Base-by-base conservation (phyloP, 2,888 invertebrate genomes). In the Osmoderma eremita region DNA sequence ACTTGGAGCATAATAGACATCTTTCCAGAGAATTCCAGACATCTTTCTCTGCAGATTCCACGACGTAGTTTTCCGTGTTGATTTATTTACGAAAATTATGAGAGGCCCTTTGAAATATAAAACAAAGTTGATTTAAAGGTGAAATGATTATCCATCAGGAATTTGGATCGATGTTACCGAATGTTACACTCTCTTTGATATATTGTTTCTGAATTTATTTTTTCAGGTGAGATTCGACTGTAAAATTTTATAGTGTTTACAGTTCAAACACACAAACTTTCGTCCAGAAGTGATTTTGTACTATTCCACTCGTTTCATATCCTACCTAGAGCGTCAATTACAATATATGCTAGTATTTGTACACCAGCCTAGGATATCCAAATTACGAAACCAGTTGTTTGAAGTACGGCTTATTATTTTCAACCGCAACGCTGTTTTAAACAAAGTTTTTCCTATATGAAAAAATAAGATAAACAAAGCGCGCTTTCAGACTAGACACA, bases 181-280 rank as follows among this genome's bases (percentile, higher is more conserved):
- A 66, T 61, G 58, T 66, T 66, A 66, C 58, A 50, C 58, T 51
- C 62, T 50, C 58, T 67, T 67, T 67, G 62, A 63, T 63, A 62
- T 67, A 67, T 67, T 67, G 67, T 67, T 63, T 54, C 62, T 63
- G 48, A 63, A 63, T 62, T 67, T 67, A 62, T 67, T 62, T 67
- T 67, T 62, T 67, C 62, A 63, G 62, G 67, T 63, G 67, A 63
- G 62, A 54, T 61, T 45, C 45, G 58, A 67, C 67, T 62, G 58
- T 66, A 66, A 66, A 66, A 58, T 66, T 66, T 66, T 66, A 66
- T 58, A 58, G 65, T 61, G 65, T 66, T 66, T 66, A 66, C 58
- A 51, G 45, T 61, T 61, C 58, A 61, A 61, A 61, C 58, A 61
- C 58, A 58, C 58, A 45, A 45, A 61, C 45, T 24, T 30, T 30